Conservation (phyloP, 2,113 vertebrate genomes). For the Shinisaurus crocodilurus region DNA sequence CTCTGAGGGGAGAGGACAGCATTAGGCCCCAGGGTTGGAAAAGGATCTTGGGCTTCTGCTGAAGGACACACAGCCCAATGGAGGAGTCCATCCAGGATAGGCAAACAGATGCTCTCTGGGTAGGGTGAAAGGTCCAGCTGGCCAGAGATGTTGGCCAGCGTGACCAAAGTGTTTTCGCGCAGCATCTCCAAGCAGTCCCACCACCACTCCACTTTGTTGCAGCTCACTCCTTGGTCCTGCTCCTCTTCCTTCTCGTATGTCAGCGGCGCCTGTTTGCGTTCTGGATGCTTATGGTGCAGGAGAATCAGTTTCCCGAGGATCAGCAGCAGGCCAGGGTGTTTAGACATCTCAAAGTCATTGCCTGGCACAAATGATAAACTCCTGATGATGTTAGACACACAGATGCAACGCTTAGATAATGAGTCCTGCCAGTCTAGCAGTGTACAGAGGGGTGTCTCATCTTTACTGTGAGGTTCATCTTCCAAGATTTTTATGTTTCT, state of each 20-base stretch:
- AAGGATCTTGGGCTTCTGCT: slow-evolving; percentile 98
- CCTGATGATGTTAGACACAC: slow-evolving; percentile 96
- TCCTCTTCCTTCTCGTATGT: slow-evolving; percentile 98
- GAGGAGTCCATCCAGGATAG: slow-evolving; percentile 95
- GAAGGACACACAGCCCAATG: slow-evolving; percentile 99
- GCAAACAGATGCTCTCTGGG: slow-evolving; percentile 97
- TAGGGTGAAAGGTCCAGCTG: slow-evolving; percentile 97
- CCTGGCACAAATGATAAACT: slow-evolving; percentile 98
- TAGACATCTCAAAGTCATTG: slow-evolving; percentile 98
- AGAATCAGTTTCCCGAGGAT: slow-evolving; percentile 95
- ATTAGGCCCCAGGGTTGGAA: slow-evolving; percentile 92
- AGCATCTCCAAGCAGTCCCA: slow-evolving; percentile 99
- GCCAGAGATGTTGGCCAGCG: slow-evolving; percentile 97
- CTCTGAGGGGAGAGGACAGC: slow-evolving; percentile 97
- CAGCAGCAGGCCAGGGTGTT: slow-evolving; percentile 94
- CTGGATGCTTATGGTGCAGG: slow-evolving; percentile 95
- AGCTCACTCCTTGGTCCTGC: slow-evolving; percentile 91
- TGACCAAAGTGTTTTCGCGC: slow-evolving; percentile 97
- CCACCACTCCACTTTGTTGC: slow-evolving; percentile 98
- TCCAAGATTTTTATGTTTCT: slow-evolving; percentile 90
- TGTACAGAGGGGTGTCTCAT: slow-evolving; percentile 93
- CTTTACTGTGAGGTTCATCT: slow-evolving; percentile 98
- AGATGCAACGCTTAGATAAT: slow-evolving; percentile 93
- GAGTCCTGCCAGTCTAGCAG: slow-evolving; percentile 97
- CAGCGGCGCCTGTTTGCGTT: slow-evolving; percentile 95